These are phyloP conservation scores for Antechinus flavipes DNA, from an alignment of 2,113 vertebrate species.

Conservation along the genomic window DNA sequence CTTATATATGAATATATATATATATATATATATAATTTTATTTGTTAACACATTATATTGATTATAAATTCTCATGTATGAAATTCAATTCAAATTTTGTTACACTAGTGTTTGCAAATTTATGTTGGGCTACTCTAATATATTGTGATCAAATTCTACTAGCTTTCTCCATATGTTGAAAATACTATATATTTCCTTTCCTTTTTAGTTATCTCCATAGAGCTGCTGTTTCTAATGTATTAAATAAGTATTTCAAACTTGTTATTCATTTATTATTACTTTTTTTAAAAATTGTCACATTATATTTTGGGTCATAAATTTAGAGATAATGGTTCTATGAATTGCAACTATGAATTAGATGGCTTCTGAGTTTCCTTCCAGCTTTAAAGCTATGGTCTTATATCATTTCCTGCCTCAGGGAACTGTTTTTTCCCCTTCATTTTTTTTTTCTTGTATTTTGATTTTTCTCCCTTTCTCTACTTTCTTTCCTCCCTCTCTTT, in stretches of 20 bases:
- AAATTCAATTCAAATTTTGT: background rate
- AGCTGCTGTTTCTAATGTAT: background rate
- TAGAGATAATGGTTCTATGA: background rate
- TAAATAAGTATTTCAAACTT: background rate
- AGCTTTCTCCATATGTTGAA: background rate
- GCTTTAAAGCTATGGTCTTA: too few relatives aligned
- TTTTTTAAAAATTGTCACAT: background rate
- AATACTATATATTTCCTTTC: background rate
- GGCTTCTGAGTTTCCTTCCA: too few relatives aligned
- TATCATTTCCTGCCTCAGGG: too few relatives aligned
- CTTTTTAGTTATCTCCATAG: background rate
- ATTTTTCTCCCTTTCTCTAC: background rate
- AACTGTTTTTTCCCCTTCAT: background rate
- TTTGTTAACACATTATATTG: background rate
- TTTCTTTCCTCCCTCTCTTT: background rate
- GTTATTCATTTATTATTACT: background rate
- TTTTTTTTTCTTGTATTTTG: background rate
- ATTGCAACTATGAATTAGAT: background rate
- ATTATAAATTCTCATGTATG: background rate
- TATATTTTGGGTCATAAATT: background rate
- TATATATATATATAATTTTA: too few relatives aligned
- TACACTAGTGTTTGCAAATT: background rate
- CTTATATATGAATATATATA: too few relatives aligned
- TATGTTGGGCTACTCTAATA: background rate
- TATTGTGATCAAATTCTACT: background rate